Evolutionary conservation across 2,113 vertebrate species (phyloP), one percentile per base, ranked within the genome.

Genomic region (Bubo scandiacus): DNA sequence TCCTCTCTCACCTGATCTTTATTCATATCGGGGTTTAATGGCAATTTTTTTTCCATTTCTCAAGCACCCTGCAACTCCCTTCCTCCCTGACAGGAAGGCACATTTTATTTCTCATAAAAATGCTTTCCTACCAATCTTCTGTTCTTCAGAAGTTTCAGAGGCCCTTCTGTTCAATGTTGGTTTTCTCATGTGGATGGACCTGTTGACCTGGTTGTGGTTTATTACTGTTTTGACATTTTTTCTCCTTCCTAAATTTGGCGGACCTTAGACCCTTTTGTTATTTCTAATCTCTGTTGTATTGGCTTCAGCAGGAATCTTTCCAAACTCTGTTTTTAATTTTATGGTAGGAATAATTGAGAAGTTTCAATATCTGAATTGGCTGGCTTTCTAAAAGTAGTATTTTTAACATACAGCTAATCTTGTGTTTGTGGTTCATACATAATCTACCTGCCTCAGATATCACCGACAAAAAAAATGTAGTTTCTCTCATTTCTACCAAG

Each of bases 1-100:
- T 98, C 98, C 98, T 98, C 94, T 95, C 97, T 98, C 98, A 98
- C 98, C 98, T 98, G 97, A 98, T 98, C 97, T 98, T 98, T 98
- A 98, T 98, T 98, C 98, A 98, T 97, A 96, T 97, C 11, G 4
- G 87, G 61, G n/a, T 97, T 98, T 98, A 98, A 98, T 98, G 98
- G 96, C 96, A 57, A 91, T 93, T 97, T 98, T 93, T 89, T 95
- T 92, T 82, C 97, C 95, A 97, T 98, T 98, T 98, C 98, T 98
- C 98, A 98, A 98, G 98, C 97, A 97, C 95, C 78, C 68, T 93
- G 95, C 86, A 97, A 97, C 97, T 98, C 98, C 98, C 98, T 98
- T 98, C 98, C 98, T 98, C 98, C 96, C 97, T 87, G 88, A 98
- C 98, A 98, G 98, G 98, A 98, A 98, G 98, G 96, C 96, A 96